These are phyloP conservation scores for Eurypyga helias DNA, from an alignment of 2,113 vertebrate genomes.

Conservation along the genomic window DNA sequence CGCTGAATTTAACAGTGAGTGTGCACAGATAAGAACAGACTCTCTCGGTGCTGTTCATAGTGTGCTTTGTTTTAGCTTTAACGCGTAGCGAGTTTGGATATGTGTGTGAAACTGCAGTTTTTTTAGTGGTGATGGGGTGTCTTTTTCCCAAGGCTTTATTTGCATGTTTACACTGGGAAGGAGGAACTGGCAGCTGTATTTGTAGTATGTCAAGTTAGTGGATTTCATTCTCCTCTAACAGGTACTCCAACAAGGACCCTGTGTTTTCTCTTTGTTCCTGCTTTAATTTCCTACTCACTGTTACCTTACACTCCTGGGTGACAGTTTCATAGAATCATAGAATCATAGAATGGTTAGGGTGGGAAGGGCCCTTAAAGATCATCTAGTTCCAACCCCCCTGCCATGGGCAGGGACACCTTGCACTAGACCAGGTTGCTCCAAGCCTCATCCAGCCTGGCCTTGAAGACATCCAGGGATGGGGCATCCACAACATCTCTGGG, in stretches of 20 bases:
- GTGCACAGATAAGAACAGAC: not conserved
- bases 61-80: not conserved
- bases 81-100: not conserved
- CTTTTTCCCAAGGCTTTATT: not conserved
- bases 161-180: not conserved
- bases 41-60: fast-evolving
- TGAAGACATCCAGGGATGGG: no score
- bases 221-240: not conserved
- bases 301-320: not conserved
- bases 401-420: no score
- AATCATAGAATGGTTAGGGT: no score
- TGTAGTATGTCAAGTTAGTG: not conserved
- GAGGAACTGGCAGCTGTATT: not conserved
- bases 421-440: no score
- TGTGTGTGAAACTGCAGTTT: not conserved
- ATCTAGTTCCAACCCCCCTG: no score
- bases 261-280: not conserved
- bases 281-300: not conserved
- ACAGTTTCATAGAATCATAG: no score
- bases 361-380: no score
- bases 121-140: not conserved
- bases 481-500: no score
- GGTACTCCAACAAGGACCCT: fast-evolving
- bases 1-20: not conserved
- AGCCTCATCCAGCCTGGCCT: no score